A percentile compares a stretch with the other conserved stretches of the same genome.
Evolutionary conservation across 1,140 invertebrate genomes (phyloP).

Genomic region (Leptonema lineaticorne): DNA sequence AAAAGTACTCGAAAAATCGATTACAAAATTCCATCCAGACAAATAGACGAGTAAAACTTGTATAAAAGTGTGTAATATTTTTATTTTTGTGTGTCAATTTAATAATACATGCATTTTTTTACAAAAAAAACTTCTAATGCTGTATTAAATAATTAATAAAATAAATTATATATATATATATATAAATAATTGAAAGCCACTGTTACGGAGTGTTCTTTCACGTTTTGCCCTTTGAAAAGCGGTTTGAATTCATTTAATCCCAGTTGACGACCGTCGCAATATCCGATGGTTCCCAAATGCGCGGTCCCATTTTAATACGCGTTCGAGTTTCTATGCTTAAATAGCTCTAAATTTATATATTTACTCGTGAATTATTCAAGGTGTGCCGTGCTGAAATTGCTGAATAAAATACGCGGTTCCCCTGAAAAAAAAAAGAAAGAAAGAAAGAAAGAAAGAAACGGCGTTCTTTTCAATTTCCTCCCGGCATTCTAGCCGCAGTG

Average conservation of each 20-base stretch:
- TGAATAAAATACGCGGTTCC: constrained; percentile 15
- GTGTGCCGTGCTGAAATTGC: background rate
- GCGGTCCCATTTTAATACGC: too few species aligned
- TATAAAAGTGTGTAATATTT: too few species aligned
- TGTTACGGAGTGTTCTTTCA: background rate
- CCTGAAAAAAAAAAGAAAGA: background rate
- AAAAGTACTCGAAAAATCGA: too few species aligned
- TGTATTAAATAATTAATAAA: background rate
- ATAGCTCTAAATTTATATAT: constrained; percentile 29
- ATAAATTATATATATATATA: background rate
- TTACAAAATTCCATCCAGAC: too few species aligned
- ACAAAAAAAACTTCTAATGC: too few species aligned
- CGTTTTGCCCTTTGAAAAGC: background rate
- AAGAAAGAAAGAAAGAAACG: too few species aligned
- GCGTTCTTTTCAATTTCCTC: constrained; percentile 28
- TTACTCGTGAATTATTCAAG: constrained; percentile 22
- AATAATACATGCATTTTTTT: too few species aligned
- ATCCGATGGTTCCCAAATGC: background rate
- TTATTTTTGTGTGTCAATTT: too few species aligned
- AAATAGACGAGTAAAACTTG: too few species aligned
- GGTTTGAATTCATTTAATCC: background rate
- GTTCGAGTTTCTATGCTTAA: background rate
- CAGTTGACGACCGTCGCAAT: background rate
- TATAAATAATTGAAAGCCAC: too few species aligned
- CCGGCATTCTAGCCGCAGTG: background rate